Conservation (phyloP, 1,140 invertebrate genomes). For the Hermetia illucens region DNA sequence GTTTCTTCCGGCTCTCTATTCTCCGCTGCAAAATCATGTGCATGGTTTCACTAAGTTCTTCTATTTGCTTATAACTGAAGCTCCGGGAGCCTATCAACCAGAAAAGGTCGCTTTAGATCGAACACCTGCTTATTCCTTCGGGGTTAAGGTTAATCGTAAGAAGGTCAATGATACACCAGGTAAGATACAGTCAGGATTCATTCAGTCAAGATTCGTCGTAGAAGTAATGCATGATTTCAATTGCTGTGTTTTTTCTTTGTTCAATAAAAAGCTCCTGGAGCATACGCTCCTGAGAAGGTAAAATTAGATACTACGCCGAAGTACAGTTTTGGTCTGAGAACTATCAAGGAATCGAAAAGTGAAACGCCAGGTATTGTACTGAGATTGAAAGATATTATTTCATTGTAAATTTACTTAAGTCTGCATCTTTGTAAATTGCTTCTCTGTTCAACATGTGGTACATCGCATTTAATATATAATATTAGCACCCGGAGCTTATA, state of each 20-base stretch:
- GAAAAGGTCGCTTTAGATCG: slow-evolving; percentile 45
- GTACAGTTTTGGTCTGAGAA: slow-evolving; percentile 33
- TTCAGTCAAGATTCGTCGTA: too few species aligned
- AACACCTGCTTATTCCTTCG: slow-evolving; percentile 45
- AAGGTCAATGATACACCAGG: slow-evolving; percentile 14
- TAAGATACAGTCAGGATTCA: slow-evolving; percentile 12
- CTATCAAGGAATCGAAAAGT: slow-evolving; percentile 48
- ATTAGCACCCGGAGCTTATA: slow-evolving; percentile 40
- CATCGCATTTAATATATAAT: background rate
- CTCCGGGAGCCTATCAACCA: slow-evolving; percentile 42
- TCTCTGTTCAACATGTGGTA: background rate
- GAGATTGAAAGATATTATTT: too few species aligned
- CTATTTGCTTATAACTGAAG: slow-evolving; percentile 40
- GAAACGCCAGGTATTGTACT: slow-evolving; percentile 44
- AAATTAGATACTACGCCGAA: slow-evolving; percentile 38
- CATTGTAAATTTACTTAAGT: too few species aligned
- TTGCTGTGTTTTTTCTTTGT: too few species aligned
- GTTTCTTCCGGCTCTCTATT: too few species aligned
- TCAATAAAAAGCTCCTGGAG: slow-evolving; percentile 32
- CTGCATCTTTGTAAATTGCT: too few species aligned
- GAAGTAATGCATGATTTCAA: too few species aligned
- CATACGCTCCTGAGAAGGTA: slow-evolving; percentile 39
- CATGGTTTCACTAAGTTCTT: slow-evolving; percentile 23
- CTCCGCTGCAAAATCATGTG: too few species aligned
- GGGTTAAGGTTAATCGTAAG: slow-evolving; percentile 17